Percentiles rank a stretch among this genome's conserved stretches.
These are phyloP conservation scores for Lutjanus argentimaculatus DNA, from an alignment of 2,797 vertebrate species.

Conservation along the genomic window DNA sequence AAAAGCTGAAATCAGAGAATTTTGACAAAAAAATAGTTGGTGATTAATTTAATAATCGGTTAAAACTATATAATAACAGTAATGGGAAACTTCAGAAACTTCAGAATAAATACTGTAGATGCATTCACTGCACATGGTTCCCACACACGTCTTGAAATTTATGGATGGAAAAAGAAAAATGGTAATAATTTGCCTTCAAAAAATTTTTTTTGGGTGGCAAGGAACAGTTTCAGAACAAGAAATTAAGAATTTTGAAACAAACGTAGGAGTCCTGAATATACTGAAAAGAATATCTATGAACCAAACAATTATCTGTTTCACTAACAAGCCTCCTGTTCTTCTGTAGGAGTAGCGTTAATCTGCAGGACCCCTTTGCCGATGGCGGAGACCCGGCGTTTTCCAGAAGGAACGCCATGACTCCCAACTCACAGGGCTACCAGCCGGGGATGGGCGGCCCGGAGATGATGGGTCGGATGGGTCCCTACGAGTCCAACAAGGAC, in stretches of 20 bases:
- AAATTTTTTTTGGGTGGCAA: neutral
- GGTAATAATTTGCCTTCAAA: neutral
- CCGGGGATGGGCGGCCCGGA: conserved; percentile 94
- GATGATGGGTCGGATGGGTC: conserved; percentile 94
- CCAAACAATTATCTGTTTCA: neutral
- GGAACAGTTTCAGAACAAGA: neutral
- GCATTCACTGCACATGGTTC: neutral
- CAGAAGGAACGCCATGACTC: conserved; percentile 96
- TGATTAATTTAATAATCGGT: too few species aligned
- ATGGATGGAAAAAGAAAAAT: neutral
- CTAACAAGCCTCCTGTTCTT: conserved; percentile 8
- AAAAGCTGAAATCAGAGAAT: too few species aligned
- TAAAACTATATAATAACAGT: neutral
- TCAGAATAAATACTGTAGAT: neutral
- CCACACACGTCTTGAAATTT: neutral
- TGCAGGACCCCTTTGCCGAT: conserved; percentile 97
- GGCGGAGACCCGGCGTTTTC: conserved; percentile 95
- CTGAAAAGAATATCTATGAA: neutral
- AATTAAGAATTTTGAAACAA: neutral
- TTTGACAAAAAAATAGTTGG: too few species aligned
- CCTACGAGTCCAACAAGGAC: conserved; percentile 97
- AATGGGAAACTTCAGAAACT: neutral
- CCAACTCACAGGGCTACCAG: conserved; percentile 95
- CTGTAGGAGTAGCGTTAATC: conserved; percentile 93
- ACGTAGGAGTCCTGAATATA: neutral